Conservation (phyloP, 2,113 vertebrate genomes). For the Gasterosteus nipponicus region DNA sequence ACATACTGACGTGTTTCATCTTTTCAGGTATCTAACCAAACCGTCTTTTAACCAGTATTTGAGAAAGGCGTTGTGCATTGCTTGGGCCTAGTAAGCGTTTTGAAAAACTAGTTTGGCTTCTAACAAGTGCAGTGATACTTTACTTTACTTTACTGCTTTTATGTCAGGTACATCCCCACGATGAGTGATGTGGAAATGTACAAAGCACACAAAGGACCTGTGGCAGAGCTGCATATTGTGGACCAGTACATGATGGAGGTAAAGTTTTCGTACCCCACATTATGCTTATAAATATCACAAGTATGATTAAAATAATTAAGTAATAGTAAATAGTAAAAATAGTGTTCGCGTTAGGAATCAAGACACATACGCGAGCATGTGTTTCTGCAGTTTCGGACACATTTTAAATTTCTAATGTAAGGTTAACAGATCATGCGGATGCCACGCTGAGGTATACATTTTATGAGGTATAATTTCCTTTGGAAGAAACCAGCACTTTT, state of each 20-base stretch:
- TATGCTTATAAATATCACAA: not conserved
- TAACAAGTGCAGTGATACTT: not conserved
- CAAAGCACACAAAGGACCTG: slow-evolving; percentile 80
- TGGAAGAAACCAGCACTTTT: not conserved
- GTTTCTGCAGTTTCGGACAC: slow-evolving; percentile 27
- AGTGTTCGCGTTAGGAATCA: slow-evolving; percentile 16
- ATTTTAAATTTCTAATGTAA: slow-evolving; percentile 21
- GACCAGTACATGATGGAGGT: slow-evolving; percentile 93
- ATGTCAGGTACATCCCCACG: slow-evolving; percentile 86
- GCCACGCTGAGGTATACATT: slow-evolving; percentile 3
- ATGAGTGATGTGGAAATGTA: slow-evolving; percentile 86
- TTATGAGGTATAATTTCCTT: not conserved
- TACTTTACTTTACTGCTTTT: slow-evolving; percentile 20
- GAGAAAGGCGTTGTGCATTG: not conserved
- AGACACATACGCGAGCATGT: not conserved
- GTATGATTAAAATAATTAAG: no score
- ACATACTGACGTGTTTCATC: not conserved
- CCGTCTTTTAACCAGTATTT: not conserved
- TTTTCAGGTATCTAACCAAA: no score
- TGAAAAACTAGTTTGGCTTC: not conserved
- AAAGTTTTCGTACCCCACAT: slow-evolving; percentile 19
- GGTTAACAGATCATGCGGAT: slow-evolving; percentile 17
- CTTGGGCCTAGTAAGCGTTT: not conserved
- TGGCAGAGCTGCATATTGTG: slow-evolving; percentile 86
- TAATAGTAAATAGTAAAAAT: no score